These are phyloP conservation scores for Caretta caretta DNA, from an alignment of 2,113 vertebrate genomes.

Conservation along the genomic window DNA sequence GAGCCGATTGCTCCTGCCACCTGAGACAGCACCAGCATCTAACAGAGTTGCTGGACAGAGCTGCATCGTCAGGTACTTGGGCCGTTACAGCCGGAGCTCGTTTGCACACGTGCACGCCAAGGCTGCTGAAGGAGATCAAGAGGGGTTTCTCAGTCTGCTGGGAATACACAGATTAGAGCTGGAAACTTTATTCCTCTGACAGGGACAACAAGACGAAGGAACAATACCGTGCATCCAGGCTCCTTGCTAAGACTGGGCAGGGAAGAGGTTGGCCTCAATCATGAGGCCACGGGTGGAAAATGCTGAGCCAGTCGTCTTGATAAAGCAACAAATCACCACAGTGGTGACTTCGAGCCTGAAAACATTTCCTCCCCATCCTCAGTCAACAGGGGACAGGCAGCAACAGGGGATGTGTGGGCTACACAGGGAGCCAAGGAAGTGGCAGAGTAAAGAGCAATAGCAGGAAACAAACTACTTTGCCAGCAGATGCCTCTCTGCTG, in stretches of 20 bases:
- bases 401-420: background rate
- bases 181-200: background rate
- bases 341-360: background rate
- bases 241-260: background rate
- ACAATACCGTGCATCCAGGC: background rate
- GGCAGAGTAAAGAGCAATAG: background rate
- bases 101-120: background rate
- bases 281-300: background rate
- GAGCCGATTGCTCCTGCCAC: background rate
- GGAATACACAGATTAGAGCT: background rate
- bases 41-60: background rate
- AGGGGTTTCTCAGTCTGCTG: background rate
- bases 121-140: background rate
- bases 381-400: background rate
- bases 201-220: background rate
- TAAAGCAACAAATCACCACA: background rate
- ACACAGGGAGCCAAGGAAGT: background rate
- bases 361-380: background rate
- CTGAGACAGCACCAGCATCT: background rate
- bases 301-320: too few species aligned
- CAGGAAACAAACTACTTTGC: background rate
- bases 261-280: too few species aligned
- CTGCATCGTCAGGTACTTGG: background rate
- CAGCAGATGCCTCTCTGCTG: background rate
- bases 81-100: rapidly evolving